Evolutionary conservation across 2,113 vertebrate species (phyloP).

Genomic region (Otus sunia): DNA sequence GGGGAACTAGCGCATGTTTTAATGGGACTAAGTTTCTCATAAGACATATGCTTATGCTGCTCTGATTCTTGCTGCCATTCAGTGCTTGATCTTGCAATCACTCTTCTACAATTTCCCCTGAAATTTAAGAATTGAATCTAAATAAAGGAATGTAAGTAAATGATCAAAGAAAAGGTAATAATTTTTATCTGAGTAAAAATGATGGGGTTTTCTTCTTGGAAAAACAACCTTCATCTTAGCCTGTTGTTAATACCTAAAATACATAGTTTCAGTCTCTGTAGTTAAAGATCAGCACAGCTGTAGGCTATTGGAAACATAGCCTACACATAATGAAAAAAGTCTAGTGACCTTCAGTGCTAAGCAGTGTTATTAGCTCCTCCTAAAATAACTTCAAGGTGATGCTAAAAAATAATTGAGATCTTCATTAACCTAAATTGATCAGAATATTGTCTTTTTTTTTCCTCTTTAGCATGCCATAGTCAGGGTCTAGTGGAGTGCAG

Average conservation of each 20-base stretch:
- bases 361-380: background rate
- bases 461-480: constrained; percentile 84
- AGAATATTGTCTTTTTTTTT: background rate
- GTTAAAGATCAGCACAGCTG: background rate
- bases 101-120: background rate
- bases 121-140: background rate
- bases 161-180: background rate
- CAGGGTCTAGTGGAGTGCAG: constrained; percentile 90
- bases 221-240: background rate
- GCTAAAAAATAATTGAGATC: background rate
- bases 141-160: background rate
- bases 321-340: background rate
- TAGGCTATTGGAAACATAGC: background rate
- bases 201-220: background rate
- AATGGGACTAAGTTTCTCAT: background rate
- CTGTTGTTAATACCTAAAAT: background rate
- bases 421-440: background rate
- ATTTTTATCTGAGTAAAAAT: background rate
- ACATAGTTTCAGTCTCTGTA: background rate
- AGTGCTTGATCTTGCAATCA: background rate
- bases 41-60: background rate
- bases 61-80: background rate
- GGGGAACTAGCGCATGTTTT: background rate
- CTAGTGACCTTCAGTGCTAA: background rate
- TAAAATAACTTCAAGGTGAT: background rate